Conservation (phyloP, 2,113 vertebrate species). For the Archocentrus centrarchus region DNA sequence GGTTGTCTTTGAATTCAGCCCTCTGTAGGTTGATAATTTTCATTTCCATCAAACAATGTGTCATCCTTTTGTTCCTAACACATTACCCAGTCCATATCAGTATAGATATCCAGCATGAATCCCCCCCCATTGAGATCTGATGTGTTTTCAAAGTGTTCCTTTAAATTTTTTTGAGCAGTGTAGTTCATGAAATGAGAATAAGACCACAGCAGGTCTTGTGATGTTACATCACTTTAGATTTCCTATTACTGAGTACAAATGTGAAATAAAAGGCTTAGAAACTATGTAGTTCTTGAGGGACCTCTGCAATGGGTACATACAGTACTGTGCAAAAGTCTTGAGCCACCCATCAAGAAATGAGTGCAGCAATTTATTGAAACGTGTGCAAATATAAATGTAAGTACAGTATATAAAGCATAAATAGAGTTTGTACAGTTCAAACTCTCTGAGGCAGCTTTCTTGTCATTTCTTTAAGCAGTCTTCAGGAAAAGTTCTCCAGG, state of each 20-base stretch:
- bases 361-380: neutral
- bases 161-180: too few relatives aligned
- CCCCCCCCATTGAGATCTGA: too few relatives aligned
- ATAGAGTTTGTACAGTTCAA: neutral
- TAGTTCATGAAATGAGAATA: neutral
- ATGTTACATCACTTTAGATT: neutral
- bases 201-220: neutral
- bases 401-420: too few relatives aligned
- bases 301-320: too few relatives aligned
- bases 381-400: neutral
- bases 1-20: too few relatives aligned
- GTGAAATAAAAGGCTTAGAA: neutral
- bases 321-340: neutral
- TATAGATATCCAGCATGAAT: too few relatives aligned
- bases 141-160: too few relatives aligned
- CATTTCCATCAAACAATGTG: too few relatives aligned
- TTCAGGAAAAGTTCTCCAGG: neutral
- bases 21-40: too few relatives aligned
- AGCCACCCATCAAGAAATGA: neutral
- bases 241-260: constrained; percentile 3
- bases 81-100: too few relatives aligned
- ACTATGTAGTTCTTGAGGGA: neutral
- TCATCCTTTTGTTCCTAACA: too few relatives aligned
- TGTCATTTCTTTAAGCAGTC: constrained; percentile 1
- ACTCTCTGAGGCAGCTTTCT: neutral